A percentile compares a stretch with the other conserved stretches of the same genome.
These are phyloP conservation scores for Idaea straminata DNA, from an alignment of 2,888 invertebrate genomes.

Conservation along the genomic window DNA sequence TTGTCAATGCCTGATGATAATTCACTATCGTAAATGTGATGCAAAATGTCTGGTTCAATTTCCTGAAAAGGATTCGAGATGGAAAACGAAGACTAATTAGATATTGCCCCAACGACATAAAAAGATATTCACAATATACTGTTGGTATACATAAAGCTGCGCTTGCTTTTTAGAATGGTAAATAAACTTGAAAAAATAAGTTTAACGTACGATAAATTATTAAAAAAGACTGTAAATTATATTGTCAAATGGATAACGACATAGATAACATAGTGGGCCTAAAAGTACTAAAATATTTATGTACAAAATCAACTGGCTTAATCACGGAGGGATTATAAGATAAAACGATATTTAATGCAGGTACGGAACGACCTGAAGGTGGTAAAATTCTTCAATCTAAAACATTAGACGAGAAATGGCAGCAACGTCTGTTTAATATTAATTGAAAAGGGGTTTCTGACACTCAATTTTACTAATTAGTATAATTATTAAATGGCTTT, in stretches of 20 bases:
- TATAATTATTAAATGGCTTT: slow-evolving; percentile 1
- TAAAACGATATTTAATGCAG: neutral
- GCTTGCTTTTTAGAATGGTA: neutral
- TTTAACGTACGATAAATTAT: neutral
- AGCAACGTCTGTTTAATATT: neutral
- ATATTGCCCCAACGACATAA: neutral
- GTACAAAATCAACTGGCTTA: neutral
- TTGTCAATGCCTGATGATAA: neutral
- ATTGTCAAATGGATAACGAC: neutral
- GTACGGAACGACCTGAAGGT: neutral
- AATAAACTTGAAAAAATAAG: neutral
- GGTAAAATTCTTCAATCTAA: neutral
- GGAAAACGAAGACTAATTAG: neutral
- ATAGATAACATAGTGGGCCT: neutral
- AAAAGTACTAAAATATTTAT: neutral
- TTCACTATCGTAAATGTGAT: neutral
- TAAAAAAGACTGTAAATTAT: neutral
- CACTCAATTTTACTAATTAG: neutral
- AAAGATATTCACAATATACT: neutral
- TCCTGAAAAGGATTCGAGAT: neutral
- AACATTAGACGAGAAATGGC: neutral
- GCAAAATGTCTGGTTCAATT: neutral
- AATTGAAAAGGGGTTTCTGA: neutral
- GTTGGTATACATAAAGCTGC: neutral
- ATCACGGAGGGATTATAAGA: neutral